Base-by-base conservation (phyloP, 2,113 vertebrate species). In the Anguilla japonica region DNA sequence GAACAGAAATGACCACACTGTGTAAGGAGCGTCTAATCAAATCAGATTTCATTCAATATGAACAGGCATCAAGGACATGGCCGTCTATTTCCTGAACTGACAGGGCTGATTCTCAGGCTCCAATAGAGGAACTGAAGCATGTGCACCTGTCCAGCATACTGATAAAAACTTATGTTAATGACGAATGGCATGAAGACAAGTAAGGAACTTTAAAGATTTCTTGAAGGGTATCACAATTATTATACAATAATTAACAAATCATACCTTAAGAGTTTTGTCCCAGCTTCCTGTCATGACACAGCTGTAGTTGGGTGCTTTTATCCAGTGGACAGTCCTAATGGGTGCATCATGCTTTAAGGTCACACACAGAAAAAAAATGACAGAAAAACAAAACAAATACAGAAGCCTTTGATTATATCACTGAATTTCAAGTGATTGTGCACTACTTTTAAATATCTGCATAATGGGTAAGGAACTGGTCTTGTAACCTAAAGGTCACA, bases 241-340 rank as follows among this genome's bases (percentile, higher is more conserved):
- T 75, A 34, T 0, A 34, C 34, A 34, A 34, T 34, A 1, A 29
- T 29, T 3, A 40, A 29, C 41, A 39, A 67, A 84, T 34, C 83
- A 0, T 89, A 99, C 98, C 97, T 99, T 99, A 81, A 99, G 86
- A 15, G 97, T 98, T 95, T 99, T 99, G 93, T 99, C 98, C 98
- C 98, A 99, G 89, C 98, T 99, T 79, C 98, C 98, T 0, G 98
- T 99, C 98, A 99, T 99, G 89, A 99, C 91, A 84, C 98, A 99
- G 93, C 95, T 99, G 88, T 99, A 99, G 94, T 98, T 99, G 0
- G 98, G 97, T 13, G 98, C 98, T 95, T 99, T 99, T 89, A 99
- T 98, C 98, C 98, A 99, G 75, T 99, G 98, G 84, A 99, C 96
- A 14, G 98, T 95, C 91, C 97, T 99, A 86, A 99, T 98, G 14